Evolutionary conservation across 2,888 invertebrate species (phyloP).

Genomic region (Melanophora roralis): DNA sequence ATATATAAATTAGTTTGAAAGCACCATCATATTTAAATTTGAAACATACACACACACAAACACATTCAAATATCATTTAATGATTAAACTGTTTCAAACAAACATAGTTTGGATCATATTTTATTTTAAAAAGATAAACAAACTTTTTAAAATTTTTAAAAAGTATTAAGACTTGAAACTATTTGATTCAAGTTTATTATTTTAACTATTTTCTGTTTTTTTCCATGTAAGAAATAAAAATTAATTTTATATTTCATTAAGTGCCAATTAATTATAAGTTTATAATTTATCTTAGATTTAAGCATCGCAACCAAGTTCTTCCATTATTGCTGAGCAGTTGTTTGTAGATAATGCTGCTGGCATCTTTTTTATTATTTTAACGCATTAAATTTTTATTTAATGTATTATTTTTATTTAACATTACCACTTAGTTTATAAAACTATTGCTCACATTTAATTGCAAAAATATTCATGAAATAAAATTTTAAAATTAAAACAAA

Average conservation of each 20-base stretch:
- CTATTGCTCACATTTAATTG: slow-evolving; percentile 6
- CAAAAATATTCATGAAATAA: slow-evolving; percentile 48
- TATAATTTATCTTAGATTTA: neutral
- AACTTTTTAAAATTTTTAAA: neutral
- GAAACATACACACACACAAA: too few relatives aligned
- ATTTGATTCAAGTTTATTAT: neutral
- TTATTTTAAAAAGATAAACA: slow-evolving; percentile 5
- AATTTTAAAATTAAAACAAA: too few relatives aligned
- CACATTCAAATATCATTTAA: neutral
- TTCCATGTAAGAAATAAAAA: neutral
- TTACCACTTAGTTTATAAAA: slow-evolving; percentile 16
- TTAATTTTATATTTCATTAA: slow-evolving; percentile 36
- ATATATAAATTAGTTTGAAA: too few relatives aligned
- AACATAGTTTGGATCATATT: neutral
- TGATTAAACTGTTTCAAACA: neutral
- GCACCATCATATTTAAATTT: too few relatives aligned
- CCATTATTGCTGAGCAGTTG: slow-evolving; percentile 37
- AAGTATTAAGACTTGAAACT: slow-evolving; percentile 35
- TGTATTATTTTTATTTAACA: neutral
- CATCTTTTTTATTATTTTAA: neutral
- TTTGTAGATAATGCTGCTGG: slow-evolving; percentile 6
- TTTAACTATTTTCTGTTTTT: neutral
- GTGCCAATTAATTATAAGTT: slow-evolving; percentile 56
- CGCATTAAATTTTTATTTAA: neutral
- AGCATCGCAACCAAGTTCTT: slow-evolving; percentile 40